A percentile compares a stretch with the other conserved stretches of the same genome.
Evolutionary conservation across 2,888 invertebrate genomes (phyloP).

Genomic region (Macrosoma leucophasiata): DNA sequence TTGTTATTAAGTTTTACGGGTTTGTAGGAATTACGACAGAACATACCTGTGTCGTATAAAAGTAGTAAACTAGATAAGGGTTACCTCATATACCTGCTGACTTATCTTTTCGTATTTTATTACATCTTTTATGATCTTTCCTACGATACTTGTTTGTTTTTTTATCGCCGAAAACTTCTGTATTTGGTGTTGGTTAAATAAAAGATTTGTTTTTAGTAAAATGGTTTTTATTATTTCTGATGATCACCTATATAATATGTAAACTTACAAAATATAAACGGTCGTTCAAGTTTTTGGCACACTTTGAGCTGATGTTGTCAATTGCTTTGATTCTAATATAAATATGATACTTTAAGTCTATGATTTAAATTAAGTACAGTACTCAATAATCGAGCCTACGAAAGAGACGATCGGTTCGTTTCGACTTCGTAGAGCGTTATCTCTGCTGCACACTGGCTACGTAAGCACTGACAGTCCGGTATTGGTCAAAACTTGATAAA

Average conservation of each 20-base stretch:
- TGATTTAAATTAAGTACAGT: too few relatives aligned
- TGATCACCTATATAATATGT: conserved; percentile 49
- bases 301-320: conserved; percentile 37
- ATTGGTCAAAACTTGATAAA: too few relatives aligned
- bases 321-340: conserved; percentile 26
- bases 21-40: conserved; percentile 36
- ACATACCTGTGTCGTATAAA: conserved; percentile 38
- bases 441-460: too few relatives aligned
- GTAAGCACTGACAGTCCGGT: too few relatives aligned
- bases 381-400: conserved; percentile 6
- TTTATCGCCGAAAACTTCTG: conserved; percentile 5
- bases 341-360: too few relatives aligned
- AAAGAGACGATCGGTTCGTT: too few relatives aligned
- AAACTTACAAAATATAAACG: conserved; percentile 60
- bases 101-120: conserved; percentile 33
- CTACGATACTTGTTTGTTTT: conserved; percentile 32
- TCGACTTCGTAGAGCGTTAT: too few relatives aligned
- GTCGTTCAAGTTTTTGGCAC: conserved; percentile 46
- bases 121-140: too few relatives aligned
- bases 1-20: conserved; percentile 29
- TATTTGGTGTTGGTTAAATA: background rate
- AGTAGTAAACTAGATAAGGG: conserved; percentile 41
- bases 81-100: conserved; percentile 36
- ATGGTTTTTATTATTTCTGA: too few relatives aligned
- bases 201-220: background rate